These are phyloP conservation scores for Propithecus perrieri DNA, from an alignment of 2,797 vertebrate species.

Conservation along the genomic window DNA sequence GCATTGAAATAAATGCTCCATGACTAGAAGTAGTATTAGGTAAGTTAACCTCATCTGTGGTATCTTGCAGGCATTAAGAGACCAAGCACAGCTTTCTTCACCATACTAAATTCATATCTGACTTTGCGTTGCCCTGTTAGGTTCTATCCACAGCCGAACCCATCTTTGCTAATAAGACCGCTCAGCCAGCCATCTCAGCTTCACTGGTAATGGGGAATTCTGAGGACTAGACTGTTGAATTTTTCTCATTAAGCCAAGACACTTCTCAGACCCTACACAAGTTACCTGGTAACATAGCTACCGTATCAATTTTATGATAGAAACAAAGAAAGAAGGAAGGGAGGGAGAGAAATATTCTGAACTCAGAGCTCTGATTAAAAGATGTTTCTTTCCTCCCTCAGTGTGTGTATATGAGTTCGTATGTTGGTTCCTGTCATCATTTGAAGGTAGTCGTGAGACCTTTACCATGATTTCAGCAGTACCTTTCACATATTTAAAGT, in stretches of 20 bases:
- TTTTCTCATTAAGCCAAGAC: background rate
- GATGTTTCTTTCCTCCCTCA: background rate
- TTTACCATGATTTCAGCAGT: background rate
- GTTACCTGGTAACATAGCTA: background rate
- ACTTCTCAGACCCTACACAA: background rate
- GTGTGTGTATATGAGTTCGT: background rate
- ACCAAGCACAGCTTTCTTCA: conserved; percentile 7
- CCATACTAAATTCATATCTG: background rate
- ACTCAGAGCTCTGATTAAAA: background rate
- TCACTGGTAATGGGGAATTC: background rate
- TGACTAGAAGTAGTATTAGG: background rate
- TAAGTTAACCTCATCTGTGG: background rate
- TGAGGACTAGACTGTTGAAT: background rate
- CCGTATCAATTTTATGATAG: background rate
- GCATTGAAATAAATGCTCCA: background rate
- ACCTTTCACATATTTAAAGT: conserved; percentile 33
- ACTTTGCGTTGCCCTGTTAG: background rate
- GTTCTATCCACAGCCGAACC: background rate
- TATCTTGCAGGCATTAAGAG: background rate
- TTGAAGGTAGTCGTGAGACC: background rate
- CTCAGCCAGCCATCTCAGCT: background rate
- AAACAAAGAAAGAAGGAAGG: background rate
- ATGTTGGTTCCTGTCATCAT: background rate
- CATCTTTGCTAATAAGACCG: background rate
- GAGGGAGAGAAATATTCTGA: background rate